These are phyloP conservation scores for Blennius ocellaris DNA, from an alignment of 2,113 vertebrate species.

Conservation along the genomic window DNA sequence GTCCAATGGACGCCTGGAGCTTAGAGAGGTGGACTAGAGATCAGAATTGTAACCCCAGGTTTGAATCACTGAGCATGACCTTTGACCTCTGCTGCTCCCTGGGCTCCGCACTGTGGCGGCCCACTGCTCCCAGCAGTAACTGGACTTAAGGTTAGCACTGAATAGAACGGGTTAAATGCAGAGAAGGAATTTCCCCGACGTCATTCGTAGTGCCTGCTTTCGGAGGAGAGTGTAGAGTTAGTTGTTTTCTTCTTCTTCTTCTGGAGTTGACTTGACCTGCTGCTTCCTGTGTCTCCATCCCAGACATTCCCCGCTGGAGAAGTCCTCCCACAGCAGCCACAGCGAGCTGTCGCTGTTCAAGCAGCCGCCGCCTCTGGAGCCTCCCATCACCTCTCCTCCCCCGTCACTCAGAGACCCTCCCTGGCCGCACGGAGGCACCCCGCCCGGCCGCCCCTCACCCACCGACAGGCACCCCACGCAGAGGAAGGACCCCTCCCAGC, in stretches of 20 bases:
- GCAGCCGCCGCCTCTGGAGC: constrained; percentile 80
- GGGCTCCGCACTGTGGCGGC: no score
- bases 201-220: no score
- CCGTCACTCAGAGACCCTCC: constrained; percentile 84
- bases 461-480: constrained; percentile 71
- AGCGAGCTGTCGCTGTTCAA: constrained; percentile 87
- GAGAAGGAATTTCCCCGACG: no score
- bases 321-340: constrained; percentile 87
- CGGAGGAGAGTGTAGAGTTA: no score
- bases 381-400: constrained; percentile 77
- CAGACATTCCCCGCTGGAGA: constrained; percentile 90
- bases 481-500: constrained; percentile 78
- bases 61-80: no score
- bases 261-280: neutral
- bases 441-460: constrained; percentile 57
- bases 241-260: neutral
- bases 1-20: no score
- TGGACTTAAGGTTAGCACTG: no score
- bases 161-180: no score
- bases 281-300: neutral
- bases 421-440: constrained; percentile 78
- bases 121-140: no score
- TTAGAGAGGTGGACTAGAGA: no score
- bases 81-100: no score
- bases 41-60: no score